phyloP scores from a whole-genome alignment of 2,113 vertebrate genomes.

The Benitochromis conjunctus region DNA sequence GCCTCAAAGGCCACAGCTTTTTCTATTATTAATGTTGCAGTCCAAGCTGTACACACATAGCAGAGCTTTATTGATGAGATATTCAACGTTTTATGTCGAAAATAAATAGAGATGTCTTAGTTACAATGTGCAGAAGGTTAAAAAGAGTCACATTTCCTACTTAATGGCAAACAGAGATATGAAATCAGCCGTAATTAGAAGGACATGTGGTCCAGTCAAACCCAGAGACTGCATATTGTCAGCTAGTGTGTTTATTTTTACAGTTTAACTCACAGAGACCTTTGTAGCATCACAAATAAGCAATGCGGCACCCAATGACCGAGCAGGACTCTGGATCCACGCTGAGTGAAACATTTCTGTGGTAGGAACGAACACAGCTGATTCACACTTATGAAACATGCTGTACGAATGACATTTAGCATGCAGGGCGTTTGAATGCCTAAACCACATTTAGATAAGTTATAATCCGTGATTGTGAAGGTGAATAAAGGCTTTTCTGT shows the following conservation, averaged over 20 bases:
- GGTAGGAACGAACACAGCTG: background rate
- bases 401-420: background rate
- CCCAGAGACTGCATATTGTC: background rate
- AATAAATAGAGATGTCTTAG: background rate
- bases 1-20: background rate
- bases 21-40: background rate
- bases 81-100: background rate
- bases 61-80: background rate
- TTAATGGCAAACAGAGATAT: background rate
- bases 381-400: background rate
- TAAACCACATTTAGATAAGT: background rate
- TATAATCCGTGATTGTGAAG: background rate
- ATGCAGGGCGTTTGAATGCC: background rate
- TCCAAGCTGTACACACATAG: background rate
- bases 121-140: background rate
- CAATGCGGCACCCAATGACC: background rate
- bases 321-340: background rate
- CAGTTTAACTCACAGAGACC: constrained; percentile 6
- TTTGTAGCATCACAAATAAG: constrained; percentile 14
- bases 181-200: background rate
- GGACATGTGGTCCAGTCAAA: background rate
- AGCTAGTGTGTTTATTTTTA: constrained; percentile 23
- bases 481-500: background rate
- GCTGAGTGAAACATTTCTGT: background rate
- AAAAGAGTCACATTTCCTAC: background rate